These are phyloP conservation scores for Anomalospiza imberbis DNA, from an alignment of 2,797 vertebrate species.

Conservation along the genomic window DNA sequence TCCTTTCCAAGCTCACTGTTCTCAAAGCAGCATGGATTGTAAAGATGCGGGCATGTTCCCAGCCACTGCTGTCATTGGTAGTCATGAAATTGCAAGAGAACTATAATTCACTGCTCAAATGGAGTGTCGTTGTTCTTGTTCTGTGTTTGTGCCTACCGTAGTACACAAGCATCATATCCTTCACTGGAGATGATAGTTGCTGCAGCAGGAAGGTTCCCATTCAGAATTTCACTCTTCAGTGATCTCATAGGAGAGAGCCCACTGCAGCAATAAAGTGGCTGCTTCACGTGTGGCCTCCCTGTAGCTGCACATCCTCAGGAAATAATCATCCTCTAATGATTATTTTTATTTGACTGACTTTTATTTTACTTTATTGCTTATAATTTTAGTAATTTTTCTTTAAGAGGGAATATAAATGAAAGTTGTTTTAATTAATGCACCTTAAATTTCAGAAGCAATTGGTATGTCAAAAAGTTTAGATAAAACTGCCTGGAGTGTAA, in stretches of 20 bases:
- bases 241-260: neutral
- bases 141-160: neutral
- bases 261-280: neutral
- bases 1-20: neutral
- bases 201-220: neutral
- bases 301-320: neutral
- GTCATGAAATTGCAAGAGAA: neutral
- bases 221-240: neutral
- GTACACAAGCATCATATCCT: neutral
- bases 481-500: neutral
- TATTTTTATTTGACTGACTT: neutral
- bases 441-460: neutral
- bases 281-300: neutral
- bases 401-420: neutral
- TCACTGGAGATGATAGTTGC: neutral
- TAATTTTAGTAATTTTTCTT: neutral
- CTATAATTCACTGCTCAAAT: neutral
- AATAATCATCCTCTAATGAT: neutral
- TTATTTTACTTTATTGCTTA: neutral
- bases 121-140: neutral
- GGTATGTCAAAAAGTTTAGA: neutral
- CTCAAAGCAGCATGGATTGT: neutral
- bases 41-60: too few species aligned
- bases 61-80: fast-evolving
- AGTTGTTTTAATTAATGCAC: neutral